Base-by-base conservation (phyloP, 2,888 invertebrate species). In the Cinara cedri region DNA sequence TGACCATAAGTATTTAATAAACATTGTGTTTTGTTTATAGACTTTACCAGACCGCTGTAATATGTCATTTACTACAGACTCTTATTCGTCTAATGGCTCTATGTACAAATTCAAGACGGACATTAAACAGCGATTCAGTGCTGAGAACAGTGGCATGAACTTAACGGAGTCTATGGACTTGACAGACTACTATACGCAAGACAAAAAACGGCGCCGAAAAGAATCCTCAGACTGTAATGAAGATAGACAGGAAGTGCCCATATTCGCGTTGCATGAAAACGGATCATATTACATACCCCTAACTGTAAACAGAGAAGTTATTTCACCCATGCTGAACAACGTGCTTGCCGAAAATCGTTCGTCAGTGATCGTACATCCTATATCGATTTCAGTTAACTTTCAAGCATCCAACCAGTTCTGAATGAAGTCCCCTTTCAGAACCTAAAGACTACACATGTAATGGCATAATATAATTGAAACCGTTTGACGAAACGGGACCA, bases 101-200 rank as follows among this genome's bases (percentile, higher is more conserved):
- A 65, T 81, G 55, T 97, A 96, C 87, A 97, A 97, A 87, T 97
- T 96, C 87, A 97, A 97, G 87, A 96, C 94, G 84, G 94, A 93
- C 85, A 97, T 97, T 83, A 95, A 96, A 84, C 91, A 96, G 85
- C 88, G 97, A 81, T 97, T 97, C 83, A 88, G 87, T 66, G 87
- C 85, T 2, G 85, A 85, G 63, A 83, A 83, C 49, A 60, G 70
- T 21, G 78, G 78, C 13, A 42, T 14, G 8, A 57, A 68, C 3
- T 9, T 57, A 49, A 14, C 57, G 8, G 70, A 78, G 1, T 65
- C 34, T 6, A 34, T 14, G 8, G 68, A 68, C 3, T 9, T 57
- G 60, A 14, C 57, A 3, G 70, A 78, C 1, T 65, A 65, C 42
- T 78, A 71, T 14, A 51, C 72, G 21, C 72, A 21, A 9, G 72